phyloP scores from a whole-genome alignment of 1,140 invertebrate species.

The Parapsyche elsis region DNA sequence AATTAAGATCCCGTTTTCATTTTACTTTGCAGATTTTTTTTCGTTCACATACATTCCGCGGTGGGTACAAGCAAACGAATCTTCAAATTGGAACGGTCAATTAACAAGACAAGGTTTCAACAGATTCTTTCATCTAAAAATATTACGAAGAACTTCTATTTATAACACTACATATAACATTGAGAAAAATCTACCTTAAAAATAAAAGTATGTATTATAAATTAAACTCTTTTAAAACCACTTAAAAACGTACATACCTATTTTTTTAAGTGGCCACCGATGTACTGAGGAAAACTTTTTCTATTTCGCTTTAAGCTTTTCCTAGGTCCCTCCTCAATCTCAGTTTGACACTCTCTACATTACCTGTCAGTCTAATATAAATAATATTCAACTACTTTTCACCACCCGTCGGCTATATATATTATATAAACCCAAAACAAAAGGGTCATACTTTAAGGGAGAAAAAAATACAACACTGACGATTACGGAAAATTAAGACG shows the following conservation, averaged over 20 bases:
- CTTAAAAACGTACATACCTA: too few relatives aligned
- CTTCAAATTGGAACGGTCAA: too few relatives aligned
- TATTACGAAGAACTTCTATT: too few relatives aligned
- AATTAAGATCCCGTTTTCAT: neutral
- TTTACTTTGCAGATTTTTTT: neutral
- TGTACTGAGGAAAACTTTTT: neutral
- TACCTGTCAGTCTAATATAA: constrained; percentile 46
- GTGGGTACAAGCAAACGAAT: too few relatives aligned
- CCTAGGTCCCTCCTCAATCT: constrained; percentile 50
- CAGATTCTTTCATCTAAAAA: too few relatives aligned
- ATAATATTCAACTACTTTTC: constrained; percentile 46
- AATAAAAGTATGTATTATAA: too few relatives aligned
- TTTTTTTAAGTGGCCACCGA: too few relatives aligned
- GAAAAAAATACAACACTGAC: neutral
- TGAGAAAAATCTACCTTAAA: too few relatives aligned
- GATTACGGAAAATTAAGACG: neutral
- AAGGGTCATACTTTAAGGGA: neutral
- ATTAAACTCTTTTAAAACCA: too few relatives aligned
- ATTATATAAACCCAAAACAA: neutral
- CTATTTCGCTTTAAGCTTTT: constrained; percentile 21
- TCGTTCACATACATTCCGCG: too few relatives aligned
- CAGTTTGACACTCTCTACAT: constrained; percentile 37
- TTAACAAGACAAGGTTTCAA: too few relatives aligned
- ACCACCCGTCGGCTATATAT: neutral
- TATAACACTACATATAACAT: too few relatives aligned